A percentile compares a stretch with the other conserved stretches of the same genome.
These are phyloP conservation scores for Campoplex nolae DNA, from an alignment of 2,888 invertebrate genomes.

Conservation along the genomic window DNA sequence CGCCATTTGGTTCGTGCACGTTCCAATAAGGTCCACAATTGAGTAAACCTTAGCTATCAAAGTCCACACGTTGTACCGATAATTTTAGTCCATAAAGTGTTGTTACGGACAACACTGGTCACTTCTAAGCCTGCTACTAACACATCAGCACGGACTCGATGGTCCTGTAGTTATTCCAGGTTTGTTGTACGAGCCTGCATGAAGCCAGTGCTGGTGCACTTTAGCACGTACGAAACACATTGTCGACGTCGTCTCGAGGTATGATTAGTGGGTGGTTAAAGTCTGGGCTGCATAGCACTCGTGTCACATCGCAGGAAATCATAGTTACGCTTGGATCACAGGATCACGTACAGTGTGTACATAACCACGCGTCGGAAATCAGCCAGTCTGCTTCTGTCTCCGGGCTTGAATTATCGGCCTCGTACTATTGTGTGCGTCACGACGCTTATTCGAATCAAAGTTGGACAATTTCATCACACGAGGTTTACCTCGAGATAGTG, in stretches of 20 bases:
- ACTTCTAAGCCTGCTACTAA: neutral
- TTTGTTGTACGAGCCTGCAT: constrained; percentile 1
- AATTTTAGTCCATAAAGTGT: neutral
- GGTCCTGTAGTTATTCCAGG: neutral
- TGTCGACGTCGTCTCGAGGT: constrained; percentile 37
- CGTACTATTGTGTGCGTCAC: neutral
- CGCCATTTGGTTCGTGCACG: neutral
- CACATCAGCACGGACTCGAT: constrained; percentile 7
- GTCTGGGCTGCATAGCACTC: neutral
- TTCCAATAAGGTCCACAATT: neutral
- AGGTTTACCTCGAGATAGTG: neutral
- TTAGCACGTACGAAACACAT: constrained; percentile 55
- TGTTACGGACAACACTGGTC: neutral
- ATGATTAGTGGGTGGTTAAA: constrained; percentile 47
- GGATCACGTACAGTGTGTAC: constrained; percentile 3
- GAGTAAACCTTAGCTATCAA: neutral
- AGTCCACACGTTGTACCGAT: neutral
- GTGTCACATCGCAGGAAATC: constrained; percentile 25
- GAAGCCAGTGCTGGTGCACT: constrained; percentile 22
- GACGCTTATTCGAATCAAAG: neutral
- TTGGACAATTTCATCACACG: neutral
- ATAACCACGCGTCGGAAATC: constrained; percentile 27
- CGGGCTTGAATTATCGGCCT: constrained; percentile 27
- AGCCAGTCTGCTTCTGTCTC: neutral
- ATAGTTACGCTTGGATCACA: constrained; percentile 29